These are phyloP conservation scores for Megathymus violae DNA, from an alignment of 1,140 invertebrate genomes.

Conservation along the genomic window DNA sequence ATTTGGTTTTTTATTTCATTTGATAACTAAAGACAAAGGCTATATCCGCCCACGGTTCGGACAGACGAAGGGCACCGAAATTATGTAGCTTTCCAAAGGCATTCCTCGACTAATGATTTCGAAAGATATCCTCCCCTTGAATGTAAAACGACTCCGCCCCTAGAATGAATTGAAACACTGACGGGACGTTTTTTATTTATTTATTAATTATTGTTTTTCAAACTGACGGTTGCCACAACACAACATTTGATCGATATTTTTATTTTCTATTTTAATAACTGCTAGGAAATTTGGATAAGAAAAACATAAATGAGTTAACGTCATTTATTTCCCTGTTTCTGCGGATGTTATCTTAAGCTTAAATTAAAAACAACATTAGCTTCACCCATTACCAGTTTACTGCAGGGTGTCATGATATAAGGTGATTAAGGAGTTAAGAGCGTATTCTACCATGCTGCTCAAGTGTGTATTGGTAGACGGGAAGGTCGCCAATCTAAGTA, in stretches of 20 bases:
- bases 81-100: conserved; percentile 69
- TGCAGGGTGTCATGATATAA: no score
- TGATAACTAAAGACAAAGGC: conserved; percentile 74
- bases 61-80: conserved; percentile 65
- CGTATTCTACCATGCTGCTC: no score
- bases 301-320: conserved; percentile 34
- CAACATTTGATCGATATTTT: conserved; percentile 41
- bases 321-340: conserved; percentile 18
- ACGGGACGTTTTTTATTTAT: conserved; percentile 59
- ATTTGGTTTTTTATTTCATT: conserved; percentile 65
- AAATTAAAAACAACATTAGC: conserved; percentile 9
- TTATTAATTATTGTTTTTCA: conserved; percentile 79
- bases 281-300: conserved; percentile 46
- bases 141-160: conserved; percentile 78
- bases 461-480: no score
- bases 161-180: conserved; percentile 81
- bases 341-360: conserved; percentile 35
- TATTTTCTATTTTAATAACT: conserved; percentile 38
- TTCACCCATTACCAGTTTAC: no score
- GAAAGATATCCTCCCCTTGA: conserved; percentile 78
- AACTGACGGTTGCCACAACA: conserved; percentile 59
- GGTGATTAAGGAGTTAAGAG: no score
- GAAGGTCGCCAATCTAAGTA: no score
- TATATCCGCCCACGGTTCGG: conserved; percentile 74
- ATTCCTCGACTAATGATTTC: conserved; percentile 80